phyloP scores from a whole-genome alignment of 2,888 invertebrate species.

The Coenonympha arcania region DNA sequence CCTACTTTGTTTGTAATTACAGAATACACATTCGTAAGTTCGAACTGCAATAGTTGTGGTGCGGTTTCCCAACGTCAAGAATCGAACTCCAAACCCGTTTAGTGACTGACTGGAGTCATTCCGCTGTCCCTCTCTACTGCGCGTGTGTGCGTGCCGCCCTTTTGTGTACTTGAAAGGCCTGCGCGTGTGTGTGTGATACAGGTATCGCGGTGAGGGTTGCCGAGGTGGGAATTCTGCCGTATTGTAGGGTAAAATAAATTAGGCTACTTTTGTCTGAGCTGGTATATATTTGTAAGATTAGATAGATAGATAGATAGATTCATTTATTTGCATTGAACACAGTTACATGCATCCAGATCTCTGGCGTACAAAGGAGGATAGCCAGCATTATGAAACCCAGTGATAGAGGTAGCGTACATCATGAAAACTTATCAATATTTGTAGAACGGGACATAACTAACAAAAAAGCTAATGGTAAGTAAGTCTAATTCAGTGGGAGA shows the following conservation, averaged over 20 bases:
- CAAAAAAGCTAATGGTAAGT: no score
- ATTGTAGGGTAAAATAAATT: constrained; percentile 29
- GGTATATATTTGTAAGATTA: no score
- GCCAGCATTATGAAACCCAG: no score
- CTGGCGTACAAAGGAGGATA: no score
- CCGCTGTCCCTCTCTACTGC: constrained; percentile 26
- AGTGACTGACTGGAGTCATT: constrained; percentile 8
- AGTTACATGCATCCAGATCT: no score
- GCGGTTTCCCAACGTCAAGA: constrained; percentile 24
- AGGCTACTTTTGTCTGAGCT: no score
- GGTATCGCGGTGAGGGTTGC: constrained; percentile 37
- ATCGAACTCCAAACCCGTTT: constrained; percentile 25
- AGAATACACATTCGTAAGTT: not conserved
- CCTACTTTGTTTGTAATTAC: not conserved
- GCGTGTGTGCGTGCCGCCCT: constrained; percentile 38
- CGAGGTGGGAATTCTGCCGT: constrained; percentile 25
- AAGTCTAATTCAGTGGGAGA: no score
- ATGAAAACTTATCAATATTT: no score
- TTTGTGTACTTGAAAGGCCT: constrained; percentile 40
- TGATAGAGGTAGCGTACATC: no score
- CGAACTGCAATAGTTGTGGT: not conserved
- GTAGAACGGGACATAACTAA: no score
- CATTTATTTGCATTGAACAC: no score
- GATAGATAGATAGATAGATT: no score
- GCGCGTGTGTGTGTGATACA: constrained; percentile 46